These are phyloP conservation scores for Gymnothorax javanicus DNA, from an alignment of 2,797 vertebrate genomes.

Conservation along the genomic window DNA sequence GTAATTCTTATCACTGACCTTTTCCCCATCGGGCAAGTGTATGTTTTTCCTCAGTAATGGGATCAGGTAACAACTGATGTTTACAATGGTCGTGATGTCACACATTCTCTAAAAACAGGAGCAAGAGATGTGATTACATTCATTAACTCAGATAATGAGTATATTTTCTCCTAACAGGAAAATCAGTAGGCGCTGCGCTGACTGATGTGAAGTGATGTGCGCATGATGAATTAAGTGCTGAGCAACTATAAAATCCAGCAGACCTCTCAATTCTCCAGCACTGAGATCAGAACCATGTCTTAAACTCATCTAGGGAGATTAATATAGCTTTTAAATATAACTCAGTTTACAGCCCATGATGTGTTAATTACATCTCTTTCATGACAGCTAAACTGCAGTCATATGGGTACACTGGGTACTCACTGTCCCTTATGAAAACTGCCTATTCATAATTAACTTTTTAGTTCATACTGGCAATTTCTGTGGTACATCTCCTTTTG, in stretches of 20 bases:
- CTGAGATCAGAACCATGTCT: not conserved
- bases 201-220: not conserved
- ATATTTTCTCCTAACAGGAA: not conserved
- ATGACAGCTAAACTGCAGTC: not conserved
- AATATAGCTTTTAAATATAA: not conserved
- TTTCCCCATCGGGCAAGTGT: not conserved
- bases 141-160: not conserved
- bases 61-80: not conserved
- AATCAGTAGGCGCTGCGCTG: not conserved
- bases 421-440: constrained; percentile 9
- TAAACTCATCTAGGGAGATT: not conserved
- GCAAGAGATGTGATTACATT: not conserved
- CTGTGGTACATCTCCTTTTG: not conserved
- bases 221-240: not conserved
- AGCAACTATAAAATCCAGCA: not conserved
- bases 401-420: not conserved
- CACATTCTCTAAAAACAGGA: not conserved
- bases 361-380: constrained; percentile 7
- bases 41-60: not conserved
- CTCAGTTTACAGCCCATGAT: not conserved
- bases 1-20: not conserved
- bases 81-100: too few relatives aligned
- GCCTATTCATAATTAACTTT: constrained; percentile 22
- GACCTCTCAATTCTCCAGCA: not conserved
- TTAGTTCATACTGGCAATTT: constrained; percentile 20